Conservation (phyloP, 2,113 vertebrate species). For the Cricetomys ansorgei region DNA sequence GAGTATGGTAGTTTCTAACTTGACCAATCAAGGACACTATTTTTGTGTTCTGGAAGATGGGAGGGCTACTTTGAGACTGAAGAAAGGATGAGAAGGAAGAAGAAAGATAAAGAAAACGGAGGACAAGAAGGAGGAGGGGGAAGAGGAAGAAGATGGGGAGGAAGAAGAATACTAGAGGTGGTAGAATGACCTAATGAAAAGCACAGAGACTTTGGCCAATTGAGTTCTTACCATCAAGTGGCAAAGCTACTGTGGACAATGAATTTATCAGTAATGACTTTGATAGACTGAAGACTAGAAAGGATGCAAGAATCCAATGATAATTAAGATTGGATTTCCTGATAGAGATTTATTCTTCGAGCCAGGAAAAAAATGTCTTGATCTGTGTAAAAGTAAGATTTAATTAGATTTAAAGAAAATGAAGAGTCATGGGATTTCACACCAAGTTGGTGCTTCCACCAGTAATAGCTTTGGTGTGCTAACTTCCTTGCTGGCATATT, state of each 20-base stretch:
- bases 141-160: neutral
- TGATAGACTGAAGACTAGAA: neutral
- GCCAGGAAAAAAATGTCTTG: neutral
- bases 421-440: neutral
- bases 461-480: neutral
- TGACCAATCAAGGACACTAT: neutral
- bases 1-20: neutral
- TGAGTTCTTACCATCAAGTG: neutral
- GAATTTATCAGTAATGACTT: neutral
- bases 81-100: neutral
- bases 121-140: neutral
- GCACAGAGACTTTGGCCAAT: neutral
- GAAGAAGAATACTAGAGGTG: neutral
- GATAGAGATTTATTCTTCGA: constrained; percentile 6
- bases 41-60: neutral
- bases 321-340: neutral
- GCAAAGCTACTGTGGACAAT: neutral
- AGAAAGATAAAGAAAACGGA: neutral
- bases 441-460: neutral
- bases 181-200: neutral
- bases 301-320: neutral
- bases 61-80: neutral
- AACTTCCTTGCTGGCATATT: neutral
- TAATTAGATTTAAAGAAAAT: constrained; percentile 32
- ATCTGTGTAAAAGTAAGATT: neutral